Evolutionary conservation across 2,113 vertebrate species (phyloP).

Genomic region (Galemys pyrenaicus): DNA sequence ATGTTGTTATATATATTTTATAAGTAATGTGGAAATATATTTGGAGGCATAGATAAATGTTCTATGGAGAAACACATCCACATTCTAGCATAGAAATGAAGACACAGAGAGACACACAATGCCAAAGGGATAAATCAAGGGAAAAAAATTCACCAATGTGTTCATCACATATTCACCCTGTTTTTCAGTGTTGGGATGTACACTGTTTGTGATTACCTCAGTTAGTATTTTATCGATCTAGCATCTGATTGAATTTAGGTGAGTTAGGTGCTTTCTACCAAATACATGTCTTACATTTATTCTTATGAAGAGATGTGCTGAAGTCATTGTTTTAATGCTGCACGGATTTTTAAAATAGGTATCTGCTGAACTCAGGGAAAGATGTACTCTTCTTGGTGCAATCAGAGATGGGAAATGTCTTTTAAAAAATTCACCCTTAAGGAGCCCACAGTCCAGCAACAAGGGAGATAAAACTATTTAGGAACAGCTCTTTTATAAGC

Average conservation of each 20-base stretch:
- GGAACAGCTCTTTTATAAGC: conserved; percentile 1
- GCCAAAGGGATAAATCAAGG: neutral
- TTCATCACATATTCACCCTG: neutral
- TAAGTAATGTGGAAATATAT: conserved; percentile 1
- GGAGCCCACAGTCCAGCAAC: neutral
- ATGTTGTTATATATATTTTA: neutral
- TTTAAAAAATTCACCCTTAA: neutral
- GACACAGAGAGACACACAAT: neutral
- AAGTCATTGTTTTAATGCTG: conserved; percentile 1
- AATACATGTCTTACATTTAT: conserved; percentile 12
- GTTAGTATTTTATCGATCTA: neutral
- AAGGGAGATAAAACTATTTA: conserved; percentile 4
- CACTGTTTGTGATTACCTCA: neutral
- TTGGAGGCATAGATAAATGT: neutral
- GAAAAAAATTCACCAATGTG: neutral
- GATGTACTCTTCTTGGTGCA: neutral
- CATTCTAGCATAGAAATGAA: neutral
- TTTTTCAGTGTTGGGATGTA: neutral
- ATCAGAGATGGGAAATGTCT: neutral
- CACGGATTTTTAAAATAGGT: neutral
- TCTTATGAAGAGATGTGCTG: neutral
- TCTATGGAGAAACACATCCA: neutral
- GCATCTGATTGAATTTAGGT: neutral
- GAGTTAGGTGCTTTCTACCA: neutral
- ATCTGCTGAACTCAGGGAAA: neutral